Base-by-base conservation (phyloP, 1,140 invertebrate species). In the Phymastichus coffea region DNA sequence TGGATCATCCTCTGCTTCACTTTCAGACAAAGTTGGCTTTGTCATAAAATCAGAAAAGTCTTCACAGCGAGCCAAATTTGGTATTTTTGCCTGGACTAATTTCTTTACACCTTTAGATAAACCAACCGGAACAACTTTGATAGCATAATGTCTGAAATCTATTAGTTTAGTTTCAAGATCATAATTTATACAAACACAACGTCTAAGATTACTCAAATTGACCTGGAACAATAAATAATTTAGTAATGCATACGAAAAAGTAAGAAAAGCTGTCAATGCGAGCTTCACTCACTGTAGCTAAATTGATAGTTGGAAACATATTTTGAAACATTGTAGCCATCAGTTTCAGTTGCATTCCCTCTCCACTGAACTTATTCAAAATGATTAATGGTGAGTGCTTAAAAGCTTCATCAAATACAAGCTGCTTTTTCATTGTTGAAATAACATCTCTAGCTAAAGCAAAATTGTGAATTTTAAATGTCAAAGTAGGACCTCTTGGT, bases 261-360 rank as follows among this genome's bases (percentile, higher is more conserved):
- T 15, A 23, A 48, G 22, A 40, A 20, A 9, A 44, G 37, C 1
- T 47, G 25, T 56, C 2, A 44, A 20, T 44, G 9, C 14, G 12
- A 19, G 3, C 25, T 38, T 41, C 61, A 80, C 77, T 81, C 77
- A 86, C 85, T 82, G 89, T 94, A 25, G 92, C 92, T 51, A 99
- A 85, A 80, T 98, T 98, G 44, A 99, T 95, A 0, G 92, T 89
- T 0, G 97, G 97, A 77, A 99, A 98, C 94, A 99, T 96, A 73
- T 98, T 98, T 82, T 98, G 95, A 73, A 98, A 97, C 82, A 93
- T 97, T 4, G 92, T 89, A 9, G 94, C 86, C 86, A 98, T 94
- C 2, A 99, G 77, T 70, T 97, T 95, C 57, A 96, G 80, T 63
- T 98, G 92, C 77, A 90, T 86, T 38, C 89, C 89, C 76, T 92